phyloP scores from a whole-genome alignment of 2,113 vertebrate genomes.

The Nothobranchius kuhntae region DNA sequence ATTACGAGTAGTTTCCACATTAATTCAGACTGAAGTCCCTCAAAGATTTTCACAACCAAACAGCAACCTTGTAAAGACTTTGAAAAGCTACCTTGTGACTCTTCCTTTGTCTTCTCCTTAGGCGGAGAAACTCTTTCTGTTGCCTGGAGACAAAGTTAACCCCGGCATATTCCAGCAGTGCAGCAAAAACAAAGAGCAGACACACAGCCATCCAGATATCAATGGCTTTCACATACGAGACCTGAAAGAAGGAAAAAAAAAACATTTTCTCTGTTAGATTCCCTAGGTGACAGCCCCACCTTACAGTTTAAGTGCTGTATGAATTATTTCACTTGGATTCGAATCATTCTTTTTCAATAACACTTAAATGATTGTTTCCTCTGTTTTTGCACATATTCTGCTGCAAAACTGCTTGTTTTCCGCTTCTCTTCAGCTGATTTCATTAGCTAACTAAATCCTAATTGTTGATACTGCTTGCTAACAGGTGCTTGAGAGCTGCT shows the following conservation, averaged over 20 bases:
- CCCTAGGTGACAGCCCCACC: conserved; percentile 16
- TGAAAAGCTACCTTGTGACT: conserved; percentile 87
- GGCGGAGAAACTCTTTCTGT: conserved; percentile 96
- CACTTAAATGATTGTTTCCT: background rate
- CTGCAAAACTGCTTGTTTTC: background rate
- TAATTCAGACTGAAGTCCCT: background rate
- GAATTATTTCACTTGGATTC: conserved; percentile 1
- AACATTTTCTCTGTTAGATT: conserved; percentile 36
- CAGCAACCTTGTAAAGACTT: conserved; percentile 27
- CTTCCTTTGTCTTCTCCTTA: conserved; percentile 90
- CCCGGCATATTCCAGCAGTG: conserved; percentile 95
- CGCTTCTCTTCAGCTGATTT: conserved; percentile 12
- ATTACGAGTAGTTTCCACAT: background rate
- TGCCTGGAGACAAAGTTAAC: conserved; percentile 99
- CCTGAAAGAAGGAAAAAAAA: conserved; percentile 80
- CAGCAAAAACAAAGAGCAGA: conserved; percentile 98
- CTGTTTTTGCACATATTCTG: background rate
- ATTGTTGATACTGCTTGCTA: conserved; percentile 38
- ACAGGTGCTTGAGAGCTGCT: conserved; percentile 33
- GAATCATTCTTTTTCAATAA: background rate
- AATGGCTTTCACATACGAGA: conserved; percentile 98
- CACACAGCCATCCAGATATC: conserved; percentile 99
- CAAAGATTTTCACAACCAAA: conserved; percentile 20
- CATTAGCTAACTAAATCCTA: conserved; percentile 29
- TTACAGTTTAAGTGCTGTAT: conserved; percentile 6